Percentiles rank a stretch among this genome's conserved stretches.
phyloP scores from a whole-genome alignment of 2,113 vertebrate species.

The Orthonyx spaldingii region DNA sequence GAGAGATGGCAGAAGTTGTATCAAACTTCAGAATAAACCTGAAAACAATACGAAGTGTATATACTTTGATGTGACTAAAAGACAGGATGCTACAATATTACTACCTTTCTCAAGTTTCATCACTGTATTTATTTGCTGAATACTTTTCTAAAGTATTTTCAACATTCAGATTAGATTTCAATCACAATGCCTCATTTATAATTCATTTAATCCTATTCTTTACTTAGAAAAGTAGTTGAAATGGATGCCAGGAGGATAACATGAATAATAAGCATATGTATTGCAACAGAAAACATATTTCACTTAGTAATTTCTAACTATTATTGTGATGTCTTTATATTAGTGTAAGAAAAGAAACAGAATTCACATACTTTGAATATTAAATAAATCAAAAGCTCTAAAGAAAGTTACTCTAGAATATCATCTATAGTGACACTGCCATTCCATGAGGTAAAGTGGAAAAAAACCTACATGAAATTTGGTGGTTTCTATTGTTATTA shows the following conservation, averaged over 20 bases:
- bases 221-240: conserved; percentile 16
- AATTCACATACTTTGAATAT: not conserved
- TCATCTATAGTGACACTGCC: not conserved
- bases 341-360: not conserved
- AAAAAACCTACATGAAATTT: not conserved
- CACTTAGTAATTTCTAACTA: not conserved
- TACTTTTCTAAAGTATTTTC: not conserved
- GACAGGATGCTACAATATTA: not conserved
- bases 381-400: not conserved
- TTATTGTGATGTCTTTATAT: not conserved
- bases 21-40: not conserved
- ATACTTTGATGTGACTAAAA: not conserved
- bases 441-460: not conserved
- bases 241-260: not conserved
- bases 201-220: conserved; percentile 33
- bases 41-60: not conserved
- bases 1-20: not conserved
- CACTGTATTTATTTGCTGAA: not conserved
- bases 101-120: not conserved
- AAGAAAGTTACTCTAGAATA: not conserved
- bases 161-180: conserved; percentile 42
- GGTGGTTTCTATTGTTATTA: not conserved
- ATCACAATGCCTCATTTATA: conserved; percentile 34
- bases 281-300: conserved; percentile 6
- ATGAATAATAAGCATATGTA: not conserved